A percentile compares a stretch with the other conserved stretches of the same genome.
Evolutionary conservation across 2,888 invertebrate species (phyloP).

Genomic region (Alcis repandata): DNA sequence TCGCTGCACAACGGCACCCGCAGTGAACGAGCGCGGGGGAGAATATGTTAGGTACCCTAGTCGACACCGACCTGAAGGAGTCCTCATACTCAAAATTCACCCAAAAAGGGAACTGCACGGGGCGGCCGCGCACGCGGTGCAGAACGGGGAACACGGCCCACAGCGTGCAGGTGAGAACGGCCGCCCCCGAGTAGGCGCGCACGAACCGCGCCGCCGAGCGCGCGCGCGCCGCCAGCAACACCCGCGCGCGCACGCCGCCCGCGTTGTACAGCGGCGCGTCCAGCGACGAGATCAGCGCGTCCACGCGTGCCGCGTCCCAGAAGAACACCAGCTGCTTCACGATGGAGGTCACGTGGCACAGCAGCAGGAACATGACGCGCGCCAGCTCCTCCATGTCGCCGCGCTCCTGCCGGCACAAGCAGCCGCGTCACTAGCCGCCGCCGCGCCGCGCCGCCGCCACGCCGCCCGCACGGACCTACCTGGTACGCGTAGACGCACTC

Average conservation of each 20-base stretch:
- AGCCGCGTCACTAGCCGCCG: not conserved
- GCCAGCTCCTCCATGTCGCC: conserved; percentile 72
- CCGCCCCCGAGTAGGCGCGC: conserved; percentile 59
- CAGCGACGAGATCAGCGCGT: conserved; percentile 49
- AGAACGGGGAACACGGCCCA: conserved; percentile 68
- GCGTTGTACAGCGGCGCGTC: conserved; percentile 39
- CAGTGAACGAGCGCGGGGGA: not conserved
- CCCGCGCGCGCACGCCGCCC: conserved; percentile 19
- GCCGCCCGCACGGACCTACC: conserved; percentile 44
- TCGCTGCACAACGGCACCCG: not conserved
- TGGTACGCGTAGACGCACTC: conserved; percentile 61
- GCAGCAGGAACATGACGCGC: conserved; percentile 77
- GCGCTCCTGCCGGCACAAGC: conserved; percentile 56
- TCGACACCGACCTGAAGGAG: conserved; percentile 46
- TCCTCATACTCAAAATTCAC: conserved; percentile 47
- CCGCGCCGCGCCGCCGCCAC: not conserved
- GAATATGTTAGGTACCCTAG: too few relatives aligned
- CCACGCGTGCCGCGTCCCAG: conserved; percentile 53
- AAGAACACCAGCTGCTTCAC: conserved; percentile 76
- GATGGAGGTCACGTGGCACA: conserved; percentile 78
- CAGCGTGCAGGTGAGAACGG: conserved; percentile 71
- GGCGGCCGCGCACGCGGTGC: conserved; percentile 51
- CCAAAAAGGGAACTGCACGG: conserved; percentile 65
- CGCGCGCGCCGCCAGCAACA: conserved; percentile 41
- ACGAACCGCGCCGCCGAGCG: conserved; percentile 52